Percentiles rank a stretch among this genome's conserved stretches.
Evolutionary conservation across 2,113 vertebrate species (phyloP).

Genomic region (Peromyscus maniculatus): DNA sequence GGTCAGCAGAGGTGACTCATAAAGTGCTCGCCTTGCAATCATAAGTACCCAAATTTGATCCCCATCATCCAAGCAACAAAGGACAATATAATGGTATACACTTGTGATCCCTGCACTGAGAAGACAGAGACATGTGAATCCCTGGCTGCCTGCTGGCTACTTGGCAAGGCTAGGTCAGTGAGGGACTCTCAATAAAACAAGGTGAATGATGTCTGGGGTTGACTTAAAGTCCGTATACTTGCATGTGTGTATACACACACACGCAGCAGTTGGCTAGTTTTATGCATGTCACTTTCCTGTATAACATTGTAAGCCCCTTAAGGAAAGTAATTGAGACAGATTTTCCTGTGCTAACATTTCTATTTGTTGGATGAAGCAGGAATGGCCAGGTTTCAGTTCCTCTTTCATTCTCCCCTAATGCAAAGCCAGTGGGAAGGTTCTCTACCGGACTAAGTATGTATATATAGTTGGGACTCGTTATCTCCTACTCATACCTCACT

Average conservation of each 20-base stretch:
- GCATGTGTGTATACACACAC: neutral
- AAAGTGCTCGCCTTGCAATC: neutral
- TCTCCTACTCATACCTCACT: neutral
- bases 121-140: neutral
- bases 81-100: neutral
- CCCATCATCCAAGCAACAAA: too few species aligned
- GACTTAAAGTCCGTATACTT: neutral
- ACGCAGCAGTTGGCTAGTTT: neutral
- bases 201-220: neutral
- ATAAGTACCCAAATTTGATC: neutral
- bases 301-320: neutral
- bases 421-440: conserved; percentile 1
- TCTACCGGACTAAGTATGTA: neutral
- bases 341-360: neutral
- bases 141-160: neutral
- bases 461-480: neutral
- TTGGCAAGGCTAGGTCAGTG: neutral
- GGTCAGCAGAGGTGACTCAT: neutral
- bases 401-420: neutral
- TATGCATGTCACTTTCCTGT: neutral
- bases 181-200: neutral
- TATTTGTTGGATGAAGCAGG: neutral
- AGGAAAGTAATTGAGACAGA: neutral
- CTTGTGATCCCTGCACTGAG: neutral
- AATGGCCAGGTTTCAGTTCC: neutral